A percentile compares a stretch with the other conserved stretches of the same genome.
Evolutionary conservation across 2,797 vertebrate genomes (phyloP).

Genomic region (Petrocephalus sullivani): DNA sequence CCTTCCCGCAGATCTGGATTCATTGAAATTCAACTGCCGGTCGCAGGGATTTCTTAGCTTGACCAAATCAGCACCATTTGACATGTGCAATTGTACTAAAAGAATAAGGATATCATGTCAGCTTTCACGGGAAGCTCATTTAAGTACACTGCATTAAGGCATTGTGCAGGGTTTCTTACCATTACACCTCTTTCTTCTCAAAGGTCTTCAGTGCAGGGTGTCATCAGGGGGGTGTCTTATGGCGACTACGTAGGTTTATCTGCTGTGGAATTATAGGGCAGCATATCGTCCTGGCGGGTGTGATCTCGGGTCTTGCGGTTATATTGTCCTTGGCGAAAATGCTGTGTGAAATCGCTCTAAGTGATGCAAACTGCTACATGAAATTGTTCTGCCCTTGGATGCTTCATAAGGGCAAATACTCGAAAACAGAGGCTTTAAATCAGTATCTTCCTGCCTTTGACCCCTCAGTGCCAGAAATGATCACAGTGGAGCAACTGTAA

Average conservation of each 20-base stretch:
- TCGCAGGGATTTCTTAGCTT: background rate
- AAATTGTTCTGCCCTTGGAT: background rate
- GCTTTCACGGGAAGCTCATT: background rate
- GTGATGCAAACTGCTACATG: background rate
- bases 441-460: background rate
- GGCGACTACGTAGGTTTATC: background rate
- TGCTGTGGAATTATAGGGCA: background rate
- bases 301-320: background rate
- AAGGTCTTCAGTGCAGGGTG: too few species aligned
- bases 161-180: background rate
- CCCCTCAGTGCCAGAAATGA: background rate
- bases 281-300: background rate
- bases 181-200: background rate
- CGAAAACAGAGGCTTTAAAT: background rate
- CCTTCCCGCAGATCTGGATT: background rate
- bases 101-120: background rate
- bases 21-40: background rate
- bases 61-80: background rate
- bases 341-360: background rate
- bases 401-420: background rate
- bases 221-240: background rate
- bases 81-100: background rate
- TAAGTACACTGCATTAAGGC: background rate
- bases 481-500: background rate
- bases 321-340: background rate